Conservation (phyloP, 2,113 vertebrate species). For the Lucifuga dentata region DNA sequence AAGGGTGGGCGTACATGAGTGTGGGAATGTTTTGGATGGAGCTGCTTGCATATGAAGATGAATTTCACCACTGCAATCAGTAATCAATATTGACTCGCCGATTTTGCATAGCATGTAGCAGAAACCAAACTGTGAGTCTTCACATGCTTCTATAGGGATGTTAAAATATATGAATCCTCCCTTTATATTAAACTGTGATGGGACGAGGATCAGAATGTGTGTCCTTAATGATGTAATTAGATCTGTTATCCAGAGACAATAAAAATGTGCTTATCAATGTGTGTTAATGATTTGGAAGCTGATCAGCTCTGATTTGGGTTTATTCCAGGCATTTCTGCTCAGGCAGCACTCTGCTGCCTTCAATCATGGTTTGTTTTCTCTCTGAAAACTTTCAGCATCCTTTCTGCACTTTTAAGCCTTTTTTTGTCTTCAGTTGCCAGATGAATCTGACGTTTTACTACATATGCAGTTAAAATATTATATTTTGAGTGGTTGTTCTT, state of each 20-base stretch:
- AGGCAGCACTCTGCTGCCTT: slow-evolving; percentile 22
- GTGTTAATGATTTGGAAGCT: slow-evolving; percentile 44
- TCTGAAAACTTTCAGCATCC: slow-evolving; percentile 2
- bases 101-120: too few relatives aligned
- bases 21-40: neutral
- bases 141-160: too few relatives aligned
- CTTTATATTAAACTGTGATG: too few relatives aligned
- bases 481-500: slow-evolving; percentile 29
- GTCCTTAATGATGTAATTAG: slow-evolving; percentile 33
- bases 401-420: slow-evolving; percentile 4
- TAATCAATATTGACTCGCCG: too few relatives aligned
- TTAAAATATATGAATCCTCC: too few relatives aligned
- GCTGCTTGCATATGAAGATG: too few relatives aligned
- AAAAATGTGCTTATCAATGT: slow-evolving; percentile 21
- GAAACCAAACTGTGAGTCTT: too few relatives aligned
- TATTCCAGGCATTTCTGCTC: slow-evolving; percentile 14
- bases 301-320: slow-evolving; percentile 37
- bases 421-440: neutral
- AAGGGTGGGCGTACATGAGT: neutral
- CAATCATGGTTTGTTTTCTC: slow-evolving; percentile 18
- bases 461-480: slow-evolving; percentile 8
- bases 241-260: slow-evolving; percentile 43
- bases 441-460: neutral
- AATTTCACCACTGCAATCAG: too few relatives aligned
- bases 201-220: neutral